These are phyloP conservation scores for Syndactyla subalaris DNA, from an alignment of 2,797 vertebrate species.

Conservation along the genomic window DNA sequence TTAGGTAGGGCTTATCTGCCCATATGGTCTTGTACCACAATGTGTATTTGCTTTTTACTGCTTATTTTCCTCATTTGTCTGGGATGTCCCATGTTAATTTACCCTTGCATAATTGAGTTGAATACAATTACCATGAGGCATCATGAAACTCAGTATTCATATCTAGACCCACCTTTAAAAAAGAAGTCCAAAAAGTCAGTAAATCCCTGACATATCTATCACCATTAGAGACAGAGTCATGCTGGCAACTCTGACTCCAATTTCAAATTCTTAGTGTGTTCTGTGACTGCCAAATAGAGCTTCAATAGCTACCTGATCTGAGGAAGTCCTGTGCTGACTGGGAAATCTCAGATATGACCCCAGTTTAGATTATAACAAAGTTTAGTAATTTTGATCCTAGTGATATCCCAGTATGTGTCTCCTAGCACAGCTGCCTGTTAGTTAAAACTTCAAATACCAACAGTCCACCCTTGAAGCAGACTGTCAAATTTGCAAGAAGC, in stretches of 20 bases:
- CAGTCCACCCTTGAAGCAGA: background rate
- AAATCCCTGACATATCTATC: background rate
- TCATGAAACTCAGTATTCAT: background rate
- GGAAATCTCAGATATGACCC: background rate
- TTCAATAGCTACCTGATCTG: background rate
- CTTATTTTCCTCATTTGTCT: background rate
- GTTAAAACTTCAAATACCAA: background rate
- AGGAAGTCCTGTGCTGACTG: background rate
- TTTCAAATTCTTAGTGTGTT: background rate
- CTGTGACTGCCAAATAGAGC: background rate
- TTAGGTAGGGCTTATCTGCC: background rate
- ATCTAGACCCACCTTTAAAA: background rate
- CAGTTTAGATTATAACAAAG: background rate
- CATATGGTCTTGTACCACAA: fast-evolving
- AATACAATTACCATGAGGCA: background rate
- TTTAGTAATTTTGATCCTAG: background rate
- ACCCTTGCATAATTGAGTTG: background rate
- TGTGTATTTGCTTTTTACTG: background rate
- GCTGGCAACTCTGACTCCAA: background rate
- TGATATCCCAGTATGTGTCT: background rate
- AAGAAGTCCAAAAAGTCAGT: background rate
- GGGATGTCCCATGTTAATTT: background rate
- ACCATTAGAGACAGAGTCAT: background rate
- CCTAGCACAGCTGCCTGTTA: background rate
- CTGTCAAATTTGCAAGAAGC: background rate